phyloP scores from a whole-genome alignment of 2,113 vertebrate species.

The Suricata suricatta region DNA sequence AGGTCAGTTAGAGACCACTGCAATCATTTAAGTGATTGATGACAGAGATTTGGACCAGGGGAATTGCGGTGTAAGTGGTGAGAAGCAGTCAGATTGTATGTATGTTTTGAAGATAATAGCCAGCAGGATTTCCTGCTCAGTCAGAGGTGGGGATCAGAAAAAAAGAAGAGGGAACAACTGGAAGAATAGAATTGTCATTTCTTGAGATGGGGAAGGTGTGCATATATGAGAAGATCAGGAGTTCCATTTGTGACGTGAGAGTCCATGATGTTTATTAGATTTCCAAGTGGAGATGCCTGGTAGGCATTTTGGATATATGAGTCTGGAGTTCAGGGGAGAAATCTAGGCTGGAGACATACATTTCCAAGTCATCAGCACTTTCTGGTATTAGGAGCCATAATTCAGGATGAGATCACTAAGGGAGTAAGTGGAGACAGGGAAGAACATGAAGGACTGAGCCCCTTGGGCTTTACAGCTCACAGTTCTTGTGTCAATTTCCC shows the following conservation, averaged over 20 bases:
- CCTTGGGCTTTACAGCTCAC: background rate
- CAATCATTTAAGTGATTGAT: background rate
- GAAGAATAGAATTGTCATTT: background rate
- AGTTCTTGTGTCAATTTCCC: background rate
- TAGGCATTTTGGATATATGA: conserved; percentile 55
- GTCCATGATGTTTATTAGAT: background rate
- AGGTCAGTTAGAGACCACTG: background rate
- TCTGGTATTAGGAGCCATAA: conserved; percentile 36
- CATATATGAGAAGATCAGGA: background rate
- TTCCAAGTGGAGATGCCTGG: conserved; percentile 36
- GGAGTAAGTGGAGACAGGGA: background rate
- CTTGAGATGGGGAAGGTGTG: background rate
- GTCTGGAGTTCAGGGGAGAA: conserved; percentile 52
- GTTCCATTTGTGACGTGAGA: background rate
- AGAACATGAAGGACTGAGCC: background rate
- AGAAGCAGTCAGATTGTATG: background rate
- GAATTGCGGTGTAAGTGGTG: background rate
- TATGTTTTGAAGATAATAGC: background rate
- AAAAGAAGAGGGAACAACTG: background rate
- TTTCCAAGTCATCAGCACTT: conserved; percentile 53
- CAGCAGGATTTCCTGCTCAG: background rate
- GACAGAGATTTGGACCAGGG: background rate
- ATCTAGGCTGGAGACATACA: conserved; percentile 51
- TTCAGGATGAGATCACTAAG: conserved; percentile 62
- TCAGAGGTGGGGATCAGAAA: background rate